Base-by-base conservation (phyloP, 1,140 invertebrate genomes). In the Hylaeus volcanicus region DNA sequence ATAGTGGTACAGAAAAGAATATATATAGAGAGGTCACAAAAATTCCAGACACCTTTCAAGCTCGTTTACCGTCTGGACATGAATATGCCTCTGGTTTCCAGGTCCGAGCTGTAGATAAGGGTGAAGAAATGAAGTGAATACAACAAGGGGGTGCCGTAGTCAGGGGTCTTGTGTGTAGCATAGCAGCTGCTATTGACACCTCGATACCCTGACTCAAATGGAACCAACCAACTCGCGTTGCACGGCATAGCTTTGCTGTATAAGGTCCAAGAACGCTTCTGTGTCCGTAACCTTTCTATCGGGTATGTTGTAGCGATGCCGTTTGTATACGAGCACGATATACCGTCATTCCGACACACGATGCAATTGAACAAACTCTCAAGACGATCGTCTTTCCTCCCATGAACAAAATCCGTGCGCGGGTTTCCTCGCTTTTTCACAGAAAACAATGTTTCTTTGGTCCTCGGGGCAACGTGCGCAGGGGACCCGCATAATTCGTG, bases 151-250 rank as follows among this genome's bases (percentile, higher is more conserved):
- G 81, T 88, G 86, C 90, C 89, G 85, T 88, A 89, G 89, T 88
- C 87, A 89, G 90, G 88, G 90, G 87, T 91, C 89, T 90, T 90
- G 90, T 91, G 90, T 92, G 91, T 90, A 91, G 89, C 90, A 89
- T 89, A 90, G 92, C 92, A 93, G 92, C 92, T 93, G 92, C 91
- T 92, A 93, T 93, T 93, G 92, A 93, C 92, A 92, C 92, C 92
- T 93, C 91, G 91, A 92, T 93, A 92, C 91, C 89, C 91, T 90
- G 89, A 92, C 91, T 92, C 91, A 92, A 92, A 92, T 91, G 91
- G 90, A 92, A 92, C 87, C 88, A 91, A 92, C 90, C 89, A 91
- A 89, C 90, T 90, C 90, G 87, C 90, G 86, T 89, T 88, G 87
- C 88, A 90, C 79, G 65, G 79, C 89, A 90, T 88, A 90, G 86